phyloP scores from a whole-genome alignment of 2,888 invertebrate genomes.

The Apodemia hepburni region DNA sequence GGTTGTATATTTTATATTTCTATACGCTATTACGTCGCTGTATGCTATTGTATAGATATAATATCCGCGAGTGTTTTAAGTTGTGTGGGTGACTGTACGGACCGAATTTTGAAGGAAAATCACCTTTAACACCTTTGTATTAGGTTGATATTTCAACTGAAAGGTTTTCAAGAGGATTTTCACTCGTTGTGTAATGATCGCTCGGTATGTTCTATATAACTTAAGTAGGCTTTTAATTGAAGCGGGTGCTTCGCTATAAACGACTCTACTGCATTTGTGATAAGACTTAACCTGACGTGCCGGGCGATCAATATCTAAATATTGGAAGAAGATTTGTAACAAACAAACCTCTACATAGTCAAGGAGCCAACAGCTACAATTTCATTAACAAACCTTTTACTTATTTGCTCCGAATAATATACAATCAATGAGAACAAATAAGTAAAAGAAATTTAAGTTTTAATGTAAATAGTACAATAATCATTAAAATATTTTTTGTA shows the following conservation, averaged over 20 bases:
- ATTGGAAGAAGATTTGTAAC: conserved; percentile 34
- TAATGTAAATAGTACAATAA: conserved; percentile 9
- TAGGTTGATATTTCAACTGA: conserved; percentile 7
- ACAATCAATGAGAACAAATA: neutral
- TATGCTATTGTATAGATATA: conserved; percentile 21
- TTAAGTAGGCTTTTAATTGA: conserved; percentile 45
- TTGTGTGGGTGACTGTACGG: conserved; percentile 21
- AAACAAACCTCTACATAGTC: conserved; percentile 47
- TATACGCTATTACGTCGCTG: conserved; percentile 17
- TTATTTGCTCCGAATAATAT: neutral
- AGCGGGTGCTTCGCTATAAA: conserved; percentile 45
- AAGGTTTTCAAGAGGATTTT: conserved; percentile 15
- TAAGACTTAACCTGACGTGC: conserved; percentile 46
- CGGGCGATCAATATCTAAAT: conserved; percentile 39
- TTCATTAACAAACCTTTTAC: neutral
- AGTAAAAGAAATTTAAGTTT: neutral
- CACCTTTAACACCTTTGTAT: conserved; percentile 12
- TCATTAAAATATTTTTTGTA: neutral
- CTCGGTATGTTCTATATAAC: conserved; percentile 40
- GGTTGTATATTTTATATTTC: conserved; percentile 17
- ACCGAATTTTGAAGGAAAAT: conserved; percentile 12
- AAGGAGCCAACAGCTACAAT: conserved; percentile 12
- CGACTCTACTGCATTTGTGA: conserved; percentile 56
- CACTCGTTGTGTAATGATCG: conserved; percentile 27
- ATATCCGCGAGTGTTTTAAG: conserved; percentile 15